phyloP scores from a whole-genome alignment of 1,140 invertebrate species.

The Antheraea mylitta region DNA sequence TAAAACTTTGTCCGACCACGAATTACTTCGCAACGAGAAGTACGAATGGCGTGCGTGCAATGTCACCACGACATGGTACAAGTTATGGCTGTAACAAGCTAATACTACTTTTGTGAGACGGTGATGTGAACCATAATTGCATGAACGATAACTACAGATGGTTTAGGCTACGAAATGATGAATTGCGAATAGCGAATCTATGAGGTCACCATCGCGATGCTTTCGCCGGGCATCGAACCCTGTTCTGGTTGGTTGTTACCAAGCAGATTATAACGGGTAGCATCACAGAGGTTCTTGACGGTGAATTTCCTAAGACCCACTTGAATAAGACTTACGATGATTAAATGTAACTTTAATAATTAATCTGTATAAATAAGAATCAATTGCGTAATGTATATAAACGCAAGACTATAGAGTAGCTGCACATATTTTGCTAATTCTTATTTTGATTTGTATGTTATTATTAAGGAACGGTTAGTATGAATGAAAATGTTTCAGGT shows the following conservation, averaged over 20 bases:
- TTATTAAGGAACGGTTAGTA: too few relatives aligned
- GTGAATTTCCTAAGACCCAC: slow-evolving; percentile 28
- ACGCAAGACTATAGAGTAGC: too few relatives aligned
- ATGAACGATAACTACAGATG: slow-evolving; percentile 20
- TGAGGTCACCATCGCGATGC: slow-evolving; percentile 55
- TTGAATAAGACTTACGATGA: slow-evolving; percentile 26
- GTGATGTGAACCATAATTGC: slow-evolving; percentile 18
- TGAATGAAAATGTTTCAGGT: too few relatives aligned
- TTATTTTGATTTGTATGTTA: too few relatives aligned
- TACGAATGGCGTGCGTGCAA: slow-evolving; percentile 41
- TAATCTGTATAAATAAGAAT: neutral
- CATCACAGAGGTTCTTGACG: slow-evolving; percentile 34
- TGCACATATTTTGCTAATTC: too few relatives aligned
- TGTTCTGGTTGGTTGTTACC: slow-evolving; percentile 45
- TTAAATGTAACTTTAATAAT: neutral
- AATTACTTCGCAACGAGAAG: neutral
- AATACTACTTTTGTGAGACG: slow-evolving; percentile 12
- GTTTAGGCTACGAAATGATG: slow-evolving; percentile 54
- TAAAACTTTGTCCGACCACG: neutral
- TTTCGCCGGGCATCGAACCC: slow-evolving; percentile 69
- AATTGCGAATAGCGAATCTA: slow-evolving; percentile 69
- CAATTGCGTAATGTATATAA: too few relatives aligned
- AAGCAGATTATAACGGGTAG: slow-evolving; percentile 61
- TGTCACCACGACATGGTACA: neutral
- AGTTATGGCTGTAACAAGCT: neutral